A percentile compares a stretch with the other conserved stretches of the same genome.
These are phyloP conservation scores for Sycobia sp. DNA, from an alignment of 1,140 invertebrate genomes.

Conservation along the genomic window DNA sequence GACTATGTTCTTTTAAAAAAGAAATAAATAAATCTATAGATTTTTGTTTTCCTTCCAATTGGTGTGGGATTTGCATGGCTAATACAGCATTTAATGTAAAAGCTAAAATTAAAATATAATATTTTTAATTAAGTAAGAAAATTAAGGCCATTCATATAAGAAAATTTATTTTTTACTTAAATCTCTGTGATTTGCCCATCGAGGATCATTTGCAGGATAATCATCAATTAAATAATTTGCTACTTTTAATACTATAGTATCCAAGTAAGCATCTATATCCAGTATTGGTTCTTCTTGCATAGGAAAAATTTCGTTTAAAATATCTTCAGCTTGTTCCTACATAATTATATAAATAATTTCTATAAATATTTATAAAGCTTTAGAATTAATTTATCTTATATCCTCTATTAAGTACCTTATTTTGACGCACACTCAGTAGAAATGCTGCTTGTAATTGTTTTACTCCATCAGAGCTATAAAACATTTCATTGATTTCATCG, in stretches of 20 bases:
- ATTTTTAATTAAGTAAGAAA: slow-evolving; percentile 4
- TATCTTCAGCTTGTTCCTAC: slow-evolving; percentile 67
- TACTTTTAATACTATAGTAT: slow-evolving; percentile 73
- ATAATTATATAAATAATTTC: slow-evolving; percentile 34
- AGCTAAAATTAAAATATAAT: slow-evolving; percentile 38
- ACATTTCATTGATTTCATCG: slow-evolving; percentile 76
- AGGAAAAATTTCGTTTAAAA: slow-evolving; percentile 74
- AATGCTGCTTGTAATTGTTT: slow-evolving; percentile 80
- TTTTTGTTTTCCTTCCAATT: slow-evolving; percentile 84
- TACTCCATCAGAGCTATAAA: slow-evolving; percentile 67
- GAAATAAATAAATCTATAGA: slow-evolving; percentile 74
- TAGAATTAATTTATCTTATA: too few species aligned
- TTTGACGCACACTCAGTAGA: slow-evolving; percentile 53
- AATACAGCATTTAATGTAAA: slow-evolving; percentile 58
- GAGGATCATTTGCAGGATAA: slow-evolving; percentile 84
- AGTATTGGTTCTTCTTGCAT: slow-evolving; percentile 56
- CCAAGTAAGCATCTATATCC: slow-evolving; percentile 67
- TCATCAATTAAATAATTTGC: slow-evolving; percentile 85
- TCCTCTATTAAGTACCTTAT: slow-evolving; percentile 41
- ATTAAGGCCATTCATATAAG: too few species aligned
- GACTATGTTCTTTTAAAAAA: slow-evolving; percentile 76
- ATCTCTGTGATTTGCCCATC: slow-evolving; percentile 68
- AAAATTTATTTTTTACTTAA: slow-evolving; percentile 42
- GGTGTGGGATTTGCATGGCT: slow-evolving; percentile 81
- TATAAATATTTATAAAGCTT: background rate